phyloP scores from a whole-genome alignment of 1,140 invertebrate genomes.

The Microplitis demolitor region DNA sequence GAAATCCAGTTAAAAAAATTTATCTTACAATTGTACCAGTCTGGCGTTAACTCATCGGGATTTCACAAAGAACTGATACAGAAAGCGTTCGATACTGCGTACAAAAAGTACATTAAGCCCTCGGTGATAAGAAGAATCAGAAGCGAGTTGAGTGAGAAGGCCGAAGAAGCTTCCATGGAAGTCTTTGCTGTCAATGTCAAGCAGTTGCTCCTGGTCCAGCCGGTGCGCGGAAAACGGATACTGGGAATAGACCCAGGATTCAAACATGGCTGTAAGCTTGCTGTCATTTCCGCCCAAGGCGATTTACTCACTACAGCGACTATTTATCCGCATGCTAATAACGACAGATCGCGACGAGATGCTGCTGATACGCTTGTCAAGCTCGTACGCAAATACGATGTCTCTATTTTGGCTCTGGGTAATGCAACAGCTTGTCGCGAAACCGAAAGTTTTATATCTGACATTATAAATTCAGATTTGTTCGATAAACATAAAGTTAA shows the following conservation, averaged over 20 bases:
- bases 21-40: slow-evolving; percentile 55
- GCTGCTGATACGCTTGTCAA: slow-evolving; percentile 28
- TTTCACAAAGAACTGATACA: slow-evolving; percentile 38
- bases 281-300: slow-evolving; percentile 73
- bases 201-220: slow-evolving; percentile 77
- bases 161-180: slow-evolving; percentile 80
- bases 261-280: slow-evolving; percentile 83
- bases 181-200: slow-evolving; percentile 86
- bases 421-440: slow-evolving; percentile 89
- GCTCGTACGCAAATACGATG: slow-evolving; percentile 58
- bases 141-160: slow-evolving; percentile 73
- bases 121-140: slow-evolving; percentile 71
- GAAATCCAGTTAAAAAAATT: slow-evolving; percentile 67
- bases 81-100: slow-evolving; percentile 58
- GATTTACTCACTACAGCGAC: slow-evolving; percentile 71
- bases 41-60: slow-evolving; percentile 12
- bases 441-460: slow-evolving; percentile 76
- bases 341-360: slow-evolving; percentile 25
- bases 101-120: slow-evolving; percentile 67
- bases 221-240: slow-evolving; percentile 79
- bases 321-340: slow-evolving; percentile 67
- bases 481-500: slow-evolving; percentile 66
- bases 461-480: slow-evolving; percentile 65
- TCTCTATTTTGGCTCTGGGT: slow-evolving; percentile 80
- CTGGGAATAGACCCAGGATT: slow-evolving; percentile 89